phyloP scores from a whole-genome alignment of 2,888 invertebrate species.

The Apamea monoglypha region DNA sequence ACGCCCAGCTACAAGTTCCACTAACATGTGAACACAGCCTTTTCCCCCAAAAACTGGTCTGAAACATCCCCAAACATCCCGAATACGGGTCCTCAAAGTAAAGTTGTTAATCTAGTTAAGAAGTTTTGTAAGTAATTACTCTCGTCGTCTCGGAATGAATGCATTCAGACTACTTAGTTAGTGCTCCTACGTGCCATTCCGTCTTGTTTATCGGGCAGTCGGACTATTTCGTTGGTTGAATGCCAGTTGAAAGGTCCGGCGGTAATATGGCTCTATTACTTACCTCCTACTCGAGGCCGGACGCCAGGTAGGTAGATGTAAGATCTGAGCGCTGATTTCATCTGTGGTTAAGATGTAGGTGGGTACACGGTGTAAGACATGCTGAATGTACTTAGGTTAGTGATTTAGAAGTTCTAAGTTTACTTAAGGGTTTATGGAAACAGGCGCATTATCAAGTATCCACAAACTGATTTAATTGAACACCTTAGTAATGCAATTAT shows the following conservation, averaged over 20 bases:
- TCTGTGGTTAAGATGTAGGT: not conserved
- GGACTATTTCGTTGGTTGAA: constrained; percentile 31
- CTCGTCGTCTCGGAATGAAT: constrained; percentile 59
- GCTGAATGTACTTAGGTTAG: not conserved
- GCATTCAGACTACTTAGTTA: constrained; percentile 48
- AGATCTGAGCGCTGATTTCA: constrained; percentile 10
- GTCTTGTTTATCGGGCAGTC: constrained; percentile 47
- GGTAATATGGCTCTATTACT: constrained; percentile 31
- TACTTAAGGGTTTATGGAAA: not conserved
- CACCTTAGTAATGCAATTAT: not conserved
- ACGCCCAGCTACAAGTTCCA: not conserved
- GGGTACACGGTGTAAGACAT: not conserved
- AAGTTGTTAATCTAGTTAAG: constrained; percentile 63
- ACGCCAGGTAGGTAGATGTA: constrained; percentile 3
- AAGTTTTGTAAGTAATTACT: constrained; percentile 64
- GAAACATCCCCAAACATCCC: constrained; percentile 39
- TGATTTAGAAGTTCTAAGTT: not conserved
- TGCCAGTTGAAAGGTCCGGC: constrained; percentile 38
- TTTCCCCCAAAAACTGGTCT: constrained; percentile 28
- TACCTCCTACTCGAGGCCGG: not conserved
- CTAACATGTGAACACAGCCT: not conserved
- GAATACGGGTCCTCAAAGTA: constrained; percentile 46
- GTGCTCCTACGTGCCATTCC: constrained; percentile 34
- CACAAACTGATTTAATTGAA: not conserved
- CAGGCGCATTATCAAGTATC: not conserved